Base-by-base conservation (phyloP, 2,113 vertebrate species). In the Psittacus erithacus region DNA sequence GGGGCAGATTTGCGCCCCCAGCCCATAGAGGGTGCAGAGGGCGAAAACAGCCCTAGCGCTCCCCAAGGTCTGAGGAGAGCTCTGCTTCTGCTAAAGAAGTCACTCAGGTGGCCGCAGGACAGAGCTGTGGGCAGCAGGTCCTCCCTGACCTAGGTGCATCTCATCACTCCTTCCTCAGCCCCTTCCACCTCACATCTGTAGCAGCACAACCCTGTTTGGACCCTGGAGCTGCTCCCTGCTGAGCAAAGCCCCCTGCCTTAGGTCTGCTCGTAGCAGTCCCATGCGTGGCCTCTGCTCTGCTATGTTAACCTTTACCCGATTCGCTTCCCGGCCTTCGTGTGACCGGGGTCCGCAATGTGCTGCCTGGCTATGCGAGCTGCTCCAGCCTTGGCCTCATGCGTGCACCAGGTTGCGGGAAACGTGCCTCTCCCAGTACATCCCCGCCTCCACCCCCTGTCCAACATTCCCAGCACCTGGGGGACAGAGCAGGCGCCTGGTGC, bases 171-270 rank as follows among this genome's bases (percentile, higher is more conserved):
- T n/a, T 62, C 24, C 33, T 70, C 9, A 1, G 35, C 23, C 28
- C 67, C 18, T 4, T 24, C 31, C 31, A 19, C 49, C 50, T 50
- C 35, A 14, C 33, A 35, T 9, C n/a, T 31, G 24, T 11, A 53
- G 27, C 41, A 62, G 52, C 38, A 17, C 4, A 1, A 28, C 14
- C 11, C 25, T 0, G 0, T 38, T 52, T 1, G 0, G 62, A 7
- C 43, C 35, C 15, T 1, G 2, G 39, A 39, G 33, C 46, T 53
- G 44, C 59, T 46, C 60, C 20, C 17, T 13, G 25, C 18, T 22
- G 60, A 86, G 38, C 68, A 52, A 33, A 3, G 4, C 46, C 16
- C 31, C 29, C 3, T 2, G 2, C 33, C 33, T 7, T 10, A 29
- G 39, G 27, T 43, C 47, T 18, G 46, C 70, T 41, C 1, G 1